These are phyloP conservation scores for Epinotia brunnichana DNA, from an alignment of 2,888 invertebrate species.

Conservation along the genomic window DNA sequence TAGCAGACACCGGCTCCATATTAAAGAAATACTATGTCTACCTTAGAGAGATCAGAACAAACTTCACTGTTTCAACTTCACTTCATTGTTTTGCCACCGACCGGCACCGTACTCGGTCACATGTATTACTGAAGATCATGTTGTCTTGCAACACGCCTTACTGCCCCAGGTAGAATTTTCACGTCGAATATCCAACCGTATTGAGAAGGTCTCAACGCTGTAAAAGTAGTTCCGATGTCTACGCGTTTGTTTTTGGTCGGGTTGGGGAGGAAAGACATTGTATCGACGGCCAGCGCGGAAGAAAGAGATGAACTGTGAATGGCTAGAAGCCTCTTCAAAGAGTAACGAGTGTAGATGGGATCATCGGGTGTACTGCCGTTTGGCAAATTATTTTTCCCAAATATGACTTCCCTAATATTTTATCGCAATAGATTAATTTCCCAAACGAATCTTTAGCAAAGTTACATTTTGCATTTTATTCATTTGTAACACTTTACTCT, in stretches of 20 bases:
- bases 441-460: no score
- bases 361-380: no score
- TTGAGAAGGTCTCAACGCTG: constrained; percentile 49
- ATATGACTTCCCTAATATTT: no score
- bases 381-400: no score
- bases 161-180: constrained; percentile 71
- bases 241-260: constrained; percentile 38
- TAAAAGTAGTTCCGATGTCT: constrained; percentile 34
- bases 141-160: constrained; percentile 61
- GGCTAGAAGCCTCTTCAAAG: constrained; percentile 61
- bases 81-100: constrained; percentile 46
- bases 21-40: constrained; percentile 17
- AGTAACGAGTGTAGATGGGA: constrained; percentile 48
- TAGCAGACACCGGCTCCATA: constrained; percentile 31
- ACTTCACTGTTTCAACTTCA: constrained; percentile 67
- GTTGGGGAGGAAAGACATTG: constrained; percentile 59
- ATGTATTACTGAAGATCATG: constrained; percentile 68
- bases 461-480: no score
- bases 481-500: no score
- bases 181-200: constrained; percentile 64
- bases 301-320: constrained; percentile 73
- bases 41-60: constrained; percentile 50
- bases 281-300: constrained; percentile 62
- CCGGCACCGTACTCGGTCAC: constrained; percentile 61
- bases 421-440: no score